Base-by-base conservation (phyloP, 2,113 vertebrate genomes). In the Gasterosteus aculeatus region DNA sequence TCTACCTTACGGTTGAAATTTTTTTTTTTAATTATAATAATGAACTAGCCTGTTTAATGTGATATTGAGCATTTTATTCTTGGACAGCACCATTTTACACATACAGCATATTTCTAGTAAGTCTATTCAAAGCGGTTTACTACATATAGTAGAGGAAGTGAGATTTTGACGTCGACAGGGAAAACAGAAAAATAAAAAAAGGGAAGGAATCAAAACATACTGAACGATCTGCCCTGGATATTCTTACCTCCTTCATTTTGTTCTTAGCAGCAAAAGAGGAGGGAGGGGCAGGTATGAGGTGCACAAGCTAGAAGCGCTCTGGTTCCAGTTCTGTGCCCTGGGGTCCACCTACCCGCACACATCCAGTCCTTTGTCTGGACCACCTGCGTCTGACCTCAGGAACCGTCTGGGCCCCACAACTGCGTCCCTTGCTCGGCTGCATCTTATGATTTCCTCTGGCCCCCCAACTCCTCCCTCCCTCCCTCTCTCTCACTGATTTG, bases 371-470 rank as follows among this genome's bases (percentile, higher is more conserved):
- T 81, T 87, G 87, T 83, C 79, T 83, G 46, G 69, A 88, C 58
- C 82, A 85, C 78, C 85, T 88, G 83, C 78, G 72, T 75, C 73
- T 82, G 82, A 81, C 76, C 78, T 62, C 56, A 26, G n/a, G 71
- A 82, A 69, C 57, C 22, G 78, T 72, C 70, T 75, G 69, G 72
- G 62, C 74, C 74, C 69, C 57, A 58, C 49, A 63, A 72, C 57
- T 62, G 53, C 33, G 14, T 59, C 39, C 53, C 19, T 54, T 62
- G 63, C 26, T 18, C 18, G 56, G 44, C 44, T 19, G n/a, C 12
- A 51, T 72, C 12, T 18, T 69, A 75, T 69, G 62, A 31, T 63
- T 58, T 65, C 47, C 31, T 75, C 64, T 22, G 9, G 42, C 14
- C 65, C 42, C 53, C 22, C 29, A 22, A 69, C 70, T 72, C 62